Base-by-base conservation (phyloP, 2,797 vertebrate species). In the Oophaga sylvatica region DNA sequence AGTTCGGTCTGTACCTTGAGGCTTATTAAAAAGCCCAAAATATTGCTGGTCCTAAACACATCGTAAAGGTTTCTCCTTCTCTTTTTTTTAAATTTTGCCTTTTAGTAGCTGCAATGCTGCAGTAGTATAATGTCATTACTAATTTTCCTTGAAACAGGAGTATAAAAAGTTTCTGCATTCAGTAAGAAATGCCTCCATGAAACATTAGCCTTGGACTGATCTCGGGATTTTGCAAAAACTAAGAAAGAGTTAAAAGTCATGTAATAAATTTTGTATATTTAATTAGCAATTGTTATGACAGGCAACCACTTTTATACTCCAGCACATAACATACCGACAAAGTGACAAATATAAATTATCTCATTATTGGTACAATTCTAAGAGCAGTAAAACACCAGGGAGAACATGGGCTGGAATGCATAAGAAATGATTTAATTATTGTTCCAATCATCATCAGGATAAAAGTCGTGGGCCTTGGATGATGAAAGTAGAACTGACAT, bases 401-500 rank as follows among this genome's bases (percentile, higher is more conserved):
- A 63, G 4, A 62, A 62, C 78, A 60, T 13, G 26, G 22, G 35
- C 80, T 53, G 60, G 35, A 81, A 67, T 15, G 31, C 80, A 48
- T 65, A 67, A 26, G 35, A 65, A 65, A 65, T 65, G 35, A n/a
- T 65, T 81, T 63, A 63, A 81, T 81, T 80, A 26, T 41, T 19
- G 45, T 80, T 71, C 56, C 26, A 81, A 73, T 81, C 53, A 81
- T 57, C 57, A 87, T 59, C 41, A 31, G 35, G 45, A 57, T 67
- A 35, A 35, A 67, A 31, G 26, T 56, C 20, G 17, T 62, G 56
- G 26, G 65, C 29, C 11, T 11, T 60, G 45, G 57, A 82, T 81
- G 63, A 53, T 41, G 67, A 20, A 73, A 63, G 79, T 81, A 68
- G 81, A 62, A 63, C 22, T 81, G 80, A 81, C 60, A 82, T 59